Percentiles rank a stretch among this genome's conserved stretches.
phyloP scores from a whole-genome alignment of 2,888 invertebrate genomes.

The Syrphus vitripennis region DNA sequence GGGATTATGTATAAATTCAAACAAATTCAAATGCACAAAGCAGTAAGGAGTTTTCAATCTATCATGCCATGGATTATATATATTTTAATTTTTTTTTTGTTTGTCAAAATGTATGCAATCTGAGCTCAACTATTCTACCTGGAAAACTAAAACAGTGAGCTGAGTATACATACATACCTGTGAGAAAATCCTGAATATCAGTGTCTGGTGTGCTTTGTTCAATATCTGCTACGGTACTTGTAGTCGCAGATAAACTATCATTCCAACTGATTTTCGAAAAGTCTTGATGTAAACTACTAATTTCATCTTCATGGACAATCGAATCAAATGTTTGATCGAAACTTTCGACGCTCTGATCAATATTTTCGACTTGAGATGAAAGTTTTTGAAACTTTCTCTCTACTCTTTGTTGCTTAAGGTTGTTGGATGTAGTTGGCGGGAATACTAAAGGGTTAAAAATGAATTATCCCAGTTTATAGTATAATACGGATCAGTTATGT shows the following conservation, averaged over 20 bases:
- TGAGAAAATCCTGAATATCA: constrained; percentile 79
- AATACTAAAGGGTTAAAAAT: not conserved
- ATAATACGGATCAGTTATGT: too few species aligned
- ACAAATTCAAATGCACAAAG: constrained; percentile 23
- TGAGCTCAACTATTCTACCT: constrained; percentile 78
- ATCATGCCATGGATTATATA: constrained; percentile 56
- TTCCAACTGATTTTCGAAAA: constrained; percentile 81
- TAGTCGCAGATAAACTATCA: constrained; percentile 79
- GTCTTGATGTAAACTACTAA: constrained; percentile 80
- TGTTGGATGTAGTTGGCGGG: not conserved
- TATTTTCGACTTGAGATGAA: constrained; percentile 77
- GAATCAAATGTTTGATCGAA: constrained; percentile 78
- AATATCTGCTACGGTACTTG: constrained; percentile 79
- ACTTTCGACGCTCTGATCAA: constrained; percentile 74
- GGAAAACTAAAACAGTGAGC: constrained; percentile 13
- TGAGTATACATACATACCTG: constrained; percentile 76
- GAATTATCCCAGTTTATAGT: too few species aligned
- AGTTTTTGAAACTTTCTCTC: constrained; percentile 80
- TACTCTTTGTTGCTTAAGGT: constrained; percentile 74
- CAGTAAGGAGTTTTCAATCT: constrained; percentile 43
- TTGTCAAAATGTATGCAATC: constrained; percentile 75
- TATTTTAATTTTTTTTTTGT: constrained; percentile 1
- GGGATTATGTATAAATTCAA: constrained; percentile 73
- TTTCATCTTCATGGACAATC: constrained; percentile 79
- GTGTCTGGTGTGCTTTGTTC: constrained; percentile 80